Evolutionary conservation across 2,113 vertebrate genomes (phyloP).

Genomic region (Pipa parva): DNA sequence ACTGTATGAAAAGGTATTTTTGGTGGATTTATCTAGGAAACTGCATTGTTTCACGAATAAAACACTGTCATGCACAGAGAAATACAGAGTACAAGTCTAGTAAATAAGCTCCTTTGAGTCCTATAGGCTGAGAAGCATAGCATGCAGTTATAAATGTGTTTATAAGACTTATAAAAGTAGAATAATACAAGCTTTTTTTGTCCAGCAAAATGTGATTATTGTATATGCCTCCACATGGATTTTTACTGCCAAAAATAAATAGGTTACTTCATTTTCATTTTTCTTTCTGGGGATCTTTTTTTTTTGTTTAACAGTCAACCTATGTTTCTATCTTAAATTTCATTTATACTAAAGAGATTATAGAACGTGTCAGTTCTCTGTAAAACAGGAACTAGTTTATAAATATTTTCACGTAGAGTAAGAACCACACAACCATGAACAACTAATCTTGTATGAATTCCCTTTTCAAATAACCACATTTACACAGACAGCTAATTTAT

Average conservation of each 20-base stretch:
- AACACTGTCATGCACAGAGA: neutral
- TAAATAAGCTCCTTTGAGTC: slow-evolving; percentile 1
- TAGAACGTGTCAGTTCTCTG: slow-evolving; percentile 1
- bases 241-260: neutral
- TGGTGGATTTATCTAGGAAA: neutral
- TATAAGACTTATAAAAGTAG: neutral
- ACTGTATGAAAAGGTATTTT: too few relatives aligned
- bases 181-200: neutral
- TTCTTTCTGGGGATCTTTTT: slow-evolving; percentile 2
- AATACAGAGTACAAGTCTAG: neutral
- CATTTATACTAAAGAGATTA: slow-evolving; percentile 2
- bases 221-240: too few relatives aligned
- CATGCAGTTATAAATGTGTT: neutral
- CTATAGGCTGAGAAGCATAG: neutral
- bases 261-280: neutral
- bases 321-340: slow-evolving; percentile 4
- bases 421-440: slow-evolving; percentile 52
- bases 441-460: slow-evolving; percentile 52
- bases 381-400: neutral
- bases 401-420: slow-evolving; percentile 20
- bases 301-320: neutral
- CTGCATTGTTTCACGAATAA: neutral
- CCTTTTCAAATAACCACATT: slow-evolving; percentile 52
- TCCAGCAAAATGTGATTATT: neutral
- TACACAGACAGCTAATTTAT: slow-evolving; percentile 60